Conservation (phyloP, 2,113 vertebrate species). For the Podilymbus podiceps region DNA sequence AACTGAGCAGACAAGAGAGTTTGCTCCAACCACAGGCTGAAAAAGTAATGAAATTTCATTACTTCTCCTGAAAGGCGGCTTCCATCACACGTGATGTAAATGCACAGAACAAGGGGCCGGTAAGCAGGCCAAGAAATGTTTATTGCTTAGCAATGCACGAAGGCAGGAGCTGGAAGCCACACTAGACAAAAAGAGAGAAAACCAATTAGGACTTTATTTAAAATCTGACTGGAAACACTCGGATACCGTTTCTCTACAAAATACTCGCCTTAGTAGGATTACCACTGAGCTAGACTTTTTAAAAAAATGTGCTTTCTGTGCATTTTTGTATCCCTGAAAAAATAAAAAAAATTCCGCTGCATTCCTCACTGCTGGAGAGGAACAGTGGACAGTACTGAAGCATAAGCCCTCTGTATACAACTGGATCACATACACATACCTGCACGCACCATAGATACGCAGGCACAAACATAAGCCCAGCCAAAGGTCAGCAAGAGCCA, state of each 20-base stretch:
- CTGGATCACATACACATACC: background rate
- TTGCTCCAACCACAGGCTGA: background rate
- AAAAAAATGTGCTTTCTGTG: background rate
- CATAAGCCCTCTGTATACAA: background rate
- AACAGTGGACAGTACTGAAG: background rate
- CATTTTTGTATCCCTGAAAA: background rate
- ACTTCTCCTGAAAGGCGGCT: background rate
- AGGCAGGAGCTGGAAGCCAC: constrained; percentile 13
- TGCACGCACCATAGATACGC: background rate
- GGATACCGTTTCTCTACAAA: background rate
- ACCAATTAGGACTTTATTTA: background rate
- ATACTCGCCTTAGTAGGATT: background rate
- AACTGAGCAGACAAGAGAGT: background rate
- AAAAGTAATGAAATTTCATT: background rate
- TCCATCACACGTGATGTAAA: background rate
- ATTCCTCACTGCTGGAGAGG: background rate
- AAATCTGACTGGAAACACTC: background rate
- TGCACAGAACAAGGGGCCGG: background rate
- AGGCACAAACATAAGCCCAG: background rate
- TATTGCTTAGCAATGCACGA: background rate
- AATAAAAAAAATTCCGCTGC: background rate
- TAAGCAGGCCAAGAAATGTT: constrained; percentile 11
- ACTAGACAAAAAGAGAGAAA: background rate
- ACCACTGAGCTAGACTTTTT: background rate
- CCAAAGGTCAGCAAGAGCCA: background rate